phyloP scores from a whole-genome alignment of 2,797 vertebrate genomes.

The Sciurus vulgaris region DNA sequence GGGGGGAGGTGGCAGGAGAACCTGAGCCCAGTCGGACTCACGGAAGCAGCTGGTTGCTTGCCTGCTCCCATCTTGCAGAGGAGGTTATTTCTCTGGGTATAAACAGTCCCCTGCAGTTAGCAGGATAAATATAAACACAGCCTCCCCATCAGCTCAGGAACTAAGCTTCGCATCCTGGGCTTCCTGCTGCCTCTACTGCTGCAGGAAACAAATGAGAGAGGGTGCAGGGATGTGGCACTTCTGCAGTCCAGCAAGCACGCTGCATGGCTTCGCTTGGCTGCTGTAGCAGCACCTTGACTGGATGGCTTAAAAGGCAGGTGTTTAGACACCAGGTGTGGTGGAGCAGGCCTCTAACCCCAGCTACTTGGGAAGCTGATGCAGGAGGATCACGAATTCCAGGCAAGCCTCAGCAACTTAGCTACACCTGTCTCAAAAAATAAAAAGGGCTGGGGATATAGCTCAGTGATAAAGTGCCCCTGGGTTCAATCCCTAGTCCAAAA shows the following conservation, averaged over 20 bases:
- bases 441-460: no score
- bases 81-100: conserved; percentile 68
- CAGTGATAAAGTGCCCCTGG: no score
- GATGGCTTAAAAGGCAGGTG: background rate
- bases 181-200: background rate
- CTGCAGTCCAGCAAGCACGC: background rate
- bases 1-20: background rate
- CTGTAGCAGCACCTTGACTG: background rate
- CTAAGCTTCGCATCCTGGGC: conserved; percentile 15
- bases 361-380: no score
- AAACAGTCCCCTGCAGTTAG: conserved; percentile 75
- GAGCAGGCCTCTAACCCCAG: no score
- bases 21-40: background rate
- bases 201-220: background rate
- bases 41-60: conserved; percentile 41
- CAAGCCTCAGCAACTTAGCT: no score
- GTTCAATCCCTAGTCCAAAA: no score
- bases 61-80: conserved; percentile 13
- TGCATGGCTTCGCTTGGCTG: fast-evolving
- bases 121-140: conserved; percentile 78
- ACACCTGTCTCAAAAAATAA: no score
- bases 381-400: no score
- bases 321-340: no score
- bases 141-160: conserved; percentile 63
- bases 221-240: background rate